A percentile compares a stretch with the other conserved stretches of the same genome.
These are phyloP conservation scores for Prunella himalayana DNA, from an alignment of 2,113 vertebrate species.

Conservation along the genomic window DNA sequence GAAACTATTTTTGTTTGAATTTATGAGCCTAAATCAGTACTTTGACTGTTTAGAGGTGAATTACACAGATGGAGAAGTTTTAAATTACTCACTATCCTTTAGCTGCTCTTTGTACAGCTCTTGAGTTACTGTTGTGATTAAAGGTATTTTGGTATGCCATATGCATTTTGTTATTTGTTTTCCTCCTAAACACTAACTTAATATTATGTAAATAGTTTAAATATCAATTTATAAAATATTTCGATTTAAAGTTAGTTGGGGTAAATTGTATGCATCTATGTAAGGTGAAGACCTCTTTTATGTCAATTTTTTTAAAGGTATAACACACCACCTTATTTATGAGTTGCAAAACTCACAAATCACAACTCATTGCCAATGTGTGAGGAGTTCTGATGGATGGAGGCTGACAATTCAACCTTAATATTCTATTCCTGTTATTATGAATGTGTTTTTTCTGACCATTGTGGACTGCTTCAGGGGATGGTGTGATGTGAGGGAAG, in stretches of 20 bases:
- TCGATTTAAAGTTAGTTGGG: not conserved
- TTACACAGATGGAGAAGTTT: not conserved
- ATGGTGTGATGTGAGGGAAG: not conserved
- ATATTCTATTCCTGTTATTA: not conserved
- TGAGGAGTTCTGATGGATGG: not conserved
- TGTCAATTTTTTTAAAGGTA: not conserved
- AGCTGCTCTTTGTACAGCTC: not conserved
- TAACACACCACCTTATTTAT: not conserved
- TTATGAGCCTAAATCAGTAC: not conserved
- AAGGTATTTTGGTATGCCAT: not conserved
- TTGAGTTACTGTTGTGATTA: not conserved
- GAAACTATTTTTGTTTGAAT: not conserved
- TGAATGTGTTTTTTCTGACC: not conserved
- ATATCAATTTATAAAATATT: not conserved
- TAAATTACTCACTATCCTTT: not conserved
- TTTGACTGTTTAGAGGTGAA: not conserved
- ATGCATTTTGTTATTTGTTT: not conserved
- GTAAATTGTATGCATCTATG: not conserved
- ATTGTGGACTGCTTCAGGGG: not conserved
- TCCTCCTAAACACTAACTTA: not conserved
- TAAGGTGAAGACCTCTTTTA: not conserved
- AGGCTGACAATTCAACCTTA: not conserved
- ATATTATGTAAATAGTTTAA: not conserved
- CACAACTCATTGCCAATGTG: not conserved
- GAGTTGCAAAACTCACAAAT: not conserved